Evolutionary conservation across 1,140 invertebrate genomes (phyloP).

Genomic region (Capitella teleta): DNA sequence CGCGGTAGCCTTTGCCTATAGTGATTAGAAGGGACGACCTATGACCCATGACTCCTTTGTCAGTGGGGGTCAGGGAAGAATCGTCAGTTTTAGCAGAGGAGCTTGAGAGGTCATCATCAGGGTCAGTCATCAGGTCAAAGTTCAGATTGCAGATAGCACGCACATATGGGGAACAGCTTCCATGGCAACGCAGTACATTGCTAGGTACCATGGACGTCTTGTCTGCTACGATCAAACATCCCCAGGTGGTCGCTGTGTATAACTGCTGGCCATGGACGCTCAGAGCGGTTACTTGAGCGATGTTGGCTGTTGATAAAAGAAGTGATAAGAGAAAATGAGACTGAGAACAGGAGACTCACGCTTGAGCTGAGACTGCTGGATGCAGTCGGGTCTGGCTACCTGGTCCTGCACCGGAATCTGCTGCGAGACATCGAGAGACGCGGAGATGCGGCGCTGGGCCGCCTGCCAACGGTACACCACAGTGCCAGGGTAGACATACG

Average conservation of each 20-base stretch:
- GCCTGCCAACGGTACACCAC: too few relatives aligned
- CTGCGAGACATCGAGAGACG: neutral
- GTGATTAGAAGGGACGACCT: too few relatives aligned
- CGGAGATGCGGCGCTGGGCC: neutral
- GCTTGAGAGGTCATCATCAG: neutral
- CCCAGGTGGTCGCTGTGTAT: neutral
- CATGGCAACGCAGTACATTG: neutral
- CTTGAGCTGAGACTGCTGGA: neutral
- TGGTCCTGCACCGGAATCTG: neutral
- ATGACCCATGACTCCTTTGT: too few relatives aligned
- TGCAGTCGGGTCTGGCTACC: neutral
- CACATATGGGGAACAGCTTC: neutral
- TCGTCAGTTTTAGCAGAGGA: neutral
- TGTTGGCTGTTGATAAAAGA: slow-evolving; percentile 1
- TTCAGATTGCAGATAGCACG: neutral
- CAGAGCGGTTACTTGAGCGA: neutral
- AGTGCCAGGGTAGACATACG: slow-evolving; percentile 5
- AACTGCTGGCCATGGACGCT: neutral
- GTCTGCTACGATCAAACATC: neutral
- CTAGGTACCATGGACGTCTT: neutral
- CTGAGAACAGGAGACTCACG: neutral
- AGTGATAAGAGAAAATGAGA: neutral
- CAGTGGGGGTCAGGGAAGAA: too few relatives aligned
- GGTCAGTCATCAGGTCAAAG: neutral
- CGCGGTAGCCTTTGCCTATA: slow-evolving; percentile 1